Base-by-base conservation (phyloP, 2,113 vertebrate species). In the Xyrauchen texanus region DNA sequence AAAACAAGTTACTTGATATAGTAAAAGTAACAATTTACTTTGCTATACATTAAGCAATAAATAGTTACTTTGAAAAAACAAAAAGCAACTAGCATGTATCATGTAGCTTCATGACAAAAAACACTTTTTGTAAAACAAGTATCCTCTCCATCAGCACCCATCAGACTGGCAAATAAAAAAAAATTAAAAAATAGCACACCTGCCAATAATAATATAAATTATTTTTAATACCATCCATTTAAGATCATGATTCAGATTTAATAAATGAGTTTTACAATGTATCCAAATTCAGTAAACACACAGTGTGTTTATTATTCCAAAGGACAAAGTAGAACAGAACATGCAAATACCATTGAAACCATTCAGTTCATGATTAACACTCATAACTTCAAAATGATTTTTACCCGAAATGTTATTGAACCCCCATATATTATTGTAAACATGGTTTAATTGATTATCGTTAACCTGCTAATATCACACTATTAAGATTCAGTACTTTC, bases 201-300 rank as follows among this genome's bases (percentile, higher is more conserved):
- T 49, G 15, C 52, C 46, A 53, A 15, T 72, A 47, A 47, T 68
- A 75, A 81, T 81, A 79, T 21, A 79, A 81, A 57, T 13, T 55
- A 10, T 69, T 74, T 79, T 84, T 79, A 69, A 78, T 81, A 62
- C 68, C 16, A 76, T 45, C n/a, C 42, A 47, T 77, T 77, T 78
- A 13, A 71, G 68, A 64, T 65, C 69, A 68, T 67, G 21, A 34
- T 34, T 34, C 21, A 34, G 1, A 34, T 66, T 75, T 55, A 6
- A 45, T 49, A 76, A 80, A 78, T n/a, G 6, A 75, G 68, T 75
- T 77, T 51, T 77, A 80, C 76, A 68, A 12, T 58, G 42, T 70
- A 63, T 76, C 21, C 49, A 21, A 76, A 67, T 66, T 62, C 51
- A 73, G 42, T 80, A 82, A 83, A 84, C 75, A 21, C 49, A 81